Evolutionary conservation across 2,113 vertebrate genomes (phyloP).

Genomic region (Helogale parvula): DNA sequence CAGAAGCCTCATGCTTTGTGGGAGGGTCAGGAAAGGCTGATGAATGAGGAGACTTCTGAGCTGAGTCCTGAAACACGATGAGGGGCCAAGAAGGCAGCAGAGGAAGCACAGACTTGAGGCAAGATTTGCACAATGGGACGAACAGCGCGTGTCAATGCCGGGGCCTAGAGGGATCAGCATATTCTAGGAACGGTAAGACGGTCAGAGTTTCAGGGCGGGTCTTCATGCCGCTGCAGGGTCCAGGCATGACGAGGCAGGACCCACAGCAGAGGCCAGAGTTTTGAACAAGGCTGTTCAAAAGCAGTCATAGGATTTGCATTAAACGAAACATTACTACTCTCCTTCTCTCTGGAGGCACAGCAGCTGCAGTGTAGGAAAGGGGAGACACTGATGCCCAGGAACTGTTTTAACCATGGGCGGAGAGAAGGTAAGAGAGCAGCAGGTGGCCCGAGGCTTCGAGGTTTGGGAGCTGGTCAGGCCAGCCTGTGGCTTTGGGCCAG

Average conservation of each 20-base stretch:
- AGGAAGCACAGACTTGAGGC: rapidly evolving
- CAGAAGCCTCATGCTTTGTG: neutral
- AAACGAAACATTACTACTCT: neutral
- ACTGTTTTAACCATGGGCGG: neutral
- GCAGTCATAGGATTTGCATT: neutral
- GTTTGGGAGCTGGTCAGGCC: neutral
- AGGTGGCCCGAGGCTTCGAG: neutral
- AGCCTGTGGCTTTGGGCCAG: neutral
- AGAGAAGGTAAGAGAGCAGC: neutral
- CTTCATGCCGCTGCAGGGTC: neutral
- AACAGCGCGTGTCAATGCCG: rapidly evolving
- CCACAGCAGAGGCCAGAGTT: neutral
- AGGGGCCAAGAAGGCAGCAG: neutral
- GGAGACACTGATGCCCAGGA: neutral
- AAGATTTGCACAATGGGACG: no score
- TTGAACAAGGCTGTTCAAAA: neutral
- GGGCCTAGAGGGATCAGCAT: rapidly evolving
- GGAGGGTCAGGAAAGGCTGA: neutral
- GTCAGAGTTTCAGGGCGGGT: neutral
- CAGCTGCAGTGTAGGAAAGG: neutral
- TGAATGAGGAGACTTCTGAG: neutral
- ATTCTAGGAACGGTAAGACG: neutral
- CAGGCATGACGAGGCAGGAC: neutral
- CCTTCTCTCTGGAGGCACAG: neutral
- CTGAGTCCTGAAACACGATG: neutral